Percentiles rank a stretch among this genome's conserved stretches.
Evolutionary conservation across 2,797 vertebrate genomes (phyloP).

Genomic region (Clangula hyemalis): DNA sequence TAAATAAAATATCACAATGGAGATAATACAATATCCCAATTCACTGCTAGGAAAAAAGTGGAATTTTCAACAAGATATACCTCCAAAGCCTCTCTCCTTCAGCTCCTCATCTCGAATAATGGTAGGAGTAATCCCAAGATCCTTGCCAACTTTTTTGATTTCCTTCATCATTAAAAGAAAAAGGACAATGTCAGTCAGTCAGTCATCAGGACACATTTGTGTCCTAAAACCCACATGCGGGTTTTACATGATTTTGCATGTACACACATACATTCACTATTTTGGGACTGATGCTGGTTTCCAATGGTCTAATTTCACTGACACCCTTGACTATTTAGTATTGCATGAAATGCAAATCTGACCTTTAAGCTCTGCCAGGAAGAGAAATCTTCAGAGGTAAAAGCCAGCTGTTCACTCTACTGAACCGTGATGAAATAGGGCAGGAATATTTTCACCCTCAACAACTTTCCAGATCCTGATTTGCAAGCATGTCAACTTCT

Average conservation of each 20-base stretch:
- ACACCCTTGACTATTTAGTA: neutral
- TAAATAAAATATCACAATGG: neutral
- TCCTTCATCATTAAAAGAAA: conserved; percentile 83
- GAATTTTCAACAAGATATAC: conserved; percentile 72
- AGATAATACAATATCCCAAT: neutral
- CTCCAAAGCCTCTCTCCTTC: conserved; percentile 94
- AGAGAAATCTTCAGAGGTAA: conserved; percentile 18
- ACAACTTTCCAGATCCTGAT: neutral
- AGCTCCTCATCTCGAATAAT: conserved; percentile 93
- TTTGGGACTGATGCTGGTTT: neutral
- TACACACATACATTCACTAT: neutral
- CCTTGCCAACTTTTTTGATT: conserved; percentile 90
- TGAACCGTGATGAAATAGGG: neutral
- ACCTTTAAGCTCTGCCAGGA: conserved; percentile 20
- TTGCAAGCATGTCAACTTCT: neutral
- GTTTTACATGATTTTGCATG: neutral
- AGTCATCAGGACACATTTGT: neutral
- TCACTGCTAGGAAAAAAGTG: neutral
- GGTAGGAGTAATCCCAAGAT: conserved; percentile 89
- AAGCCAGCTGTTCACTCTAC: neutral
- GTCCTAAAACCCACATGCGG: neutral
- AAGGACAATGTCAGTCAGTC: conserved; percentile 9
- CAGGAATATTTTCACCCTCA: conserved; percentile 5
- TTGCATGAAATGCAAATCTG: neutral
- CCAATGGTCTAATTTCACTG: neutral